phyloP scores from a whole-genome alignment of 2,113 vertebrate species.

The Rousettus leschenaultii region DNA sequence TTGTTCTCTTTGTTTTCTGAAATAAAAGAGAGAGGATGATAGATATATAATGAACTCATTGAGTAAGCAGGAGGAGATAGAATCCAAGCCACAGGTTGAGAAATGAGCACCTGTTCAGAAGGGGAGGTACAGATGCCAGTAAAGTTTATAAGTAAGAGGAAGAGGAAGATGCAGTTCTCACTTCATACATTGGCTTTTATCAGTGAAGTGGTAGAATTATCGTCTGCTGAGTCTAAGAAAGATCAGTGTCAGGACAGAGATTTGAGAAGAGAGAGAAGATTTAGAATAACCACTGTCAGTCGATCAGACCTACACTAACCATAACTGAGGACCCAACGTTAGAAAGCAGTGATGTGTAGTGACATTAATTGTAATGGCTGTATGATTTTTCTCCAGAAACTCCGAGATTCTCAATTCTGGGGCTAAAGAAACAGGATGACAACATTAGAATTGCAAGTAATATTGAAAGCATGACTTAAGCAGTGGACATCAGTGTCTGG shows the following conservation, averaged over 20 bases:
- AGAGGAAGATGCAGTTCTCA: background rate
- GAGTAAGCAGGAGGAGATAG: background rate
- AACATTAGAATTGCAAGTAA: background rate
- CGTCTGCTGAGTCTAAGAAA: background rate
- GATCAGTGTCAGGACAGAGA: background rate
- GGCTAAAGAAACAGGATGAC: background rate
- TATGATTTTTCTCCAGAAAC: background rate
- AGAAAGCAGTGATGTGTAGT: background rate
- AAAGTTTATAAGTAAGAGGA: background rate
- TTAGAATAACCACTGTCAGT: background rate
- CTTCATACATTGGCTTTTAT: background rate
- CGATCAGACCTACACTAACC: background rate
- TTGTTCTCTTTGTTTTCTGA: background rate
- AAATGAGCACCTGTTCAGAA: background rate
- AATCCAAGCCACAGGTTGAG: background rate
- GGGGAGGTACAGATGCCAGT: background rate
- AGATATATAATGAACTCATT: background rate
- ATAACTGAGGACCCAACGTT: background rate
- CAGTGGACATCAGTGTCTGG: background rate
- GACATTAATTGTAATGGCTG: background rate
- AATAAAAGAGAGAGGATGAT: background rate
- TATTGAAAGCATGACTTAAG: slow-evolving; percentile 19
- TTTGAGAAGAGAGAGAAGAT: background rate
- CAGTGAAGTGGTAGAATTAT: background rate
- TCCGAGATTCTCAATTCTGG: background rate